phyloP scores from a whole-genome alignment of 2,113 vertebrate genomes.

The Podarcis cretensis region DNA sequence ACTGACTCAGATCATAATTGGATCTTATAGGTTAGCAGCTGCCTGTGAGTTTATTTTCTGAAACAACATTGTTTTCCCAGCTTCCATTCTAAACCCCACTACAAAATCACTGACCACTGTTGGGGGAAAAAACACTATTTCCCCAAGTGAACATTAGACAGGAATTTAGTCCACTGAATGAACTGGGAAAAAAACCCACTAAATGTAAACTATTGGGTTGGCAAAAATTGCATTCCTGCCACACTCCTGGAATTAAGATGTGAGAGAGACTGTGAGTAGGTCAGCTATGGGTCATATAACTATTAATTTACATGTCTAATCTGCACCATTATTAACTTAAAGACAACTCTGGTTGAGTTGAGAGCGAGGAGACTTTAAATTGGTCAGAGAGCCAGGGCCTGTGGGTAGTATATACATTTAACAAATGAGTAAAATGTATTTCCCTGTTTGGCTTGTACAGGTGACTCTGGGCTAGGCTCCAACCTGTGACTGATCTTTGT shows the following conservation, averaged over 20 bases:
- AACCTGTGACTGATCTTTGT: no score
- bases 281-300: background rate
- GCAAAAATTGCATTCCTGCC: background rate
- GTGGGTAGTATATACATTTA: no score
- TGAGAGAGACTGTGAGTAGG: background rate
- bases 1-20: no score
- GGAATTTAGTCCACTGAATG: background rate
- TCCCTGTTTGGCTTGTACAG: no score
- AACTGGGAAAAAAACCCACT: background rate
- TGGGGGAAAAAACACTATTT: background rate
- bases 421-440: no score
- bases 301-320: background rate
- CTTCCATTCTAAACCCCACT: background rate
- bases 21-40: background rate
- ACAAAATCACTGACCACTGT: background rate
- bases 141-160: background rate
- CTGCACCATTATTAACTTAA: no score
- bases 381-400: no score
- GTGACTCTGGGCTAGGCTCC: no score
- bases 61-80: background rate
- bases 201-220: background rate
- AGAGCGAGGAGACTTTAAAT: no score
- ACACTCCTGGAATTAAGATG: background rate
- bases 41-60: background rate
- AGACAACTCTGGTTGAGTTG: no score